These are phyloP conservation scores for Oryzias celebensis DNA, from an alignment of 2,113 vertebrate species.

Conservation along the genomic window DNA sequence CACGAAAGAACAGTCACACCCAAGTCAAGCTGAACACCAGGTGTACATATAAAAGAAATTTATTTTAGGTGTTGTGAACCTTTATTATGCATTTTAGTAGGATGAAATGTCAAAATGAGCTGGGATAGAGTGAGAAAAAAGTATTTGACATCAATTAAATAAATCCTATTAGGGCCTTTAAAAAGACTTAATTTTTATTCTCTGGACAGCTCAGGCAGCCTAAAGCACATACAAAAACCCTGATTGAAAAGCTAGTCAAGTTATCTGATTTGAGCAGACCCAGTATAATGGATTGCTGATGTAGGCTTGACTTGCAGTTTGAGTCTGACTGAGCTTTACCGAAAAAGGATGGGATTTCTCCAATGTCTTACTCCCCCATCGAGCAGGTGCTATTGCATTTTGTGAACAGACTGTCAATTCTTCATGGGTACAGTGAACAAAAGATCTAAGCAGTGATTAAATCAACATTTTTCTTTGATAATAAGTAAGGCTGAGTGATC, in stretches of 20 bases:
- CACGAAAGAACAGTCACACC: constrained; percentile 18
- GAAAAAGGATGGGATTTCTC: background rate
- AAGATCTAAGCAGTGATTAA: too few species aligned
- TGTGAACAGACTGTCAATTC: background rate
- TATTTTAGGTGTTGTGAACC: constrained; percentile 11
- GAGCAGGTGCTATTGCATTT: background rate
- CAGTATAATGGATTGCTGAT: background rate
- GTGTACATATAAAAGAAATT: constrained; percentile 10
- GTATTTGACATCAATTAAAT: background rate
- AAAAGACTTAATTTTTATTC: too few species aligned
- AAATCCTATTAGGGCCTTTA: too few species aligned
- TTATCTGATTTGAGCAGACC: background rate
- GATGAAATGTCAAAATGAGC: background rate
- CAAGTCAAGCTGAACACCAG: constrained; percentile 9
- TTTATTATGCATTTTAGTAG: background rate
- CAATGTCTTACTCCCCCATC: background rate
- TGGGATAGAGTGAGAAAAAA: background rate
- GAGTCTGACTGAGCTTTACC: background rate
- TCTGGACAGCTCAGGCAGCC: background rate
- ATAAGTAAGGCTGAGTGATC: too few species aligned
- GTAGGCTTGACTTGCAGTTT: constrained; percentile 3
- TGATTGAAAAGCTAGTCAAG: background rate
- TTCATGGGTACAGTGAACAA: too few species aligned
- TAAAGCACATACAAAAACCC: background rate
- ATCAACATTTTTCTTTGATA: too few species aligned